phyloP scores from a whole-genome alignment of 2,888 invertebrate genomes.

The Cheiracanthium punctorium region DNA sequence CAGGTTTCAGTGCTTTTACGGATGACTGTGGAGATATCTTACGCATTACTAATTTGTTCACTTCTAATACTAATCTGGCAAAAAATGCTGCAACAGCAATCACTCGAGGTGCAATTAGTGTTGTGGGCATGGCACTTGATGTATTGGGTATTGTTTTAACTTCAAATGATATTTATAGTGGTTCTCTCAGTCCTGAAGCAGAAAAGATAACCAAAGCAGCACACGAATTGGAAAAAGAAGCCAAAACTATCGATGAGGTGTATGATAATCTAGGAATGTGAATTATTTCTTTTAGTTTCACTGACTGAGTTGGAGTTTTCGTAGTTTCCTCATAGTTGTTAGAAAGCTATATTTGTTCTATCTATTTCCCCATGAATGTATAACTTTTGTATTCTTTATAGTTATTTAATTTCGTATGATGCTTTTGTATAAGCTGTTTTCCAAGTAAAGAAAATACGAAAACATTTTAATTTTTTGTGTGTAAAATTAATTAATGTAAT shows the following conservation, averaged over 20 bases:
- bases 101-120: background rate
- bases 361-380: no score
- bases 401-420: no score
- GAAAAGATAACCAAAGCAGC: background rate
- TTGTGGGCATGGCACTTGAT: background rate
- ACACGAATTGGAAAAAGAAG: background rate
- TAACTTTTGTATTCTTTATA: no score
- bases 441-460: no score
- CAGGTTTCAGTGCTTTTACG: background rate
- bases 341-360: no score
- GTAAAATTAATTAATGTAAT: no score
- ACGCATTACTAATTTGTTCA: background rate
- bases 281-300: no score
- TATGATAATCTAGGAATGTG: no score
- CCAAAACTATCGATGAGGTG: background rate
- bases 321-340: no score
- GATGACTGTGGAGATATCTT: background rate
- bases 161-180: slow-evolving; percentile 25
- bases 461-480: no score
- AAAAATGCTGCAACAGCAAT: background rate
- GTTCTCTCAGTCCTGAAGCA: slow-evolving; percentile 6
- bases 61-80: background rate
- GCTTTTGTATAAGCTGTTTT: no score
- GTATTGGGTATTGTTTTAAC: background rate
- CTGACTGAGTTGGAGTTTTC: no score